Evolutionary conservation across 2,797 vertebrate genomes (phyloP), one percentile per base, ranked within the genome.

Genomic region (Microchirus variegatus): DNA sequence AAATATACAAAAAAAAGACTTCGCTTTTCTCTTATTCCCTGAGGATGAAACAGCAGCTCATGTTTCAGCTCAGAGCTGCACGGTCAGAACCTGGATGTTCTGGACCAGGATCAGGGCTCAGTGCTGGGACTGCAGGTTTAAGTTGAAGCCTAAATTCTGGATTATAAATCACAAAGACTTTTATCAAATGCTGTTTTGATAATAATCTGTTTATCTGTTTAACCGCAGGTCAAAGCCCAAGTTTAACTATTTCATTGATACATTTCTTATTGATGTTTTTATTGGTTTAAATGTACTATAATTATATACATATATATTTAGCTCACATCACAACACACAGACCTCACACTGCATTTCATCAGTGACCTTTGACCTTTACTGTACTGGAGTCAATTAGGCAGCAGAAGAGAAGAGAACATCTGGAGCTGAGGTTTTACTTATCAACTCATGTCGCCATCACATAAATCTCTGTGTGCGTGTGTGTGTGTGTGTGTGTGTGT

Each of bases 391-490:
- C 56, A 54, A 69, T 76, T 59, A 60, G 67, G 77, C 84, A 77
- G 75, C 71, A 49, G 4, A 49, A 54, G 75, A 74, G 59, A 42
- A 52, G 65, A 80, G 70, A 72, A 87, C 89, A 88, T 90, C 83
- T 91, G 86, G 75, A 49, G 62, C 63, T 65, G 13, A 64, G 55
- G 71, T 78, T 82, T 67, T 72, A 67, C 60, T 81, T 82, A 81
- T 83, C 60, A 82, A 76, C 70, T 86, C 80, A 78, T 86, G 78
- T 71, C 67, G 11, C 72, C 70, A 55, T 68, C 71, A 78, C 82
- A 76, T 91, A 85, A 89, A 90, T 90, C 87, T 85, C 61, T 36
- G 53, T 31, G 63, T 70, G 55, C 41, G 13, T 74, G 84, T 87
- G 86, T 89, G 82, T 81, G 51, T 75, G 67, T 67, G 73, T 77